Conservation (phyloP, 2,797 vertebrate genomes). For the Thunnus albacares region DNA sequence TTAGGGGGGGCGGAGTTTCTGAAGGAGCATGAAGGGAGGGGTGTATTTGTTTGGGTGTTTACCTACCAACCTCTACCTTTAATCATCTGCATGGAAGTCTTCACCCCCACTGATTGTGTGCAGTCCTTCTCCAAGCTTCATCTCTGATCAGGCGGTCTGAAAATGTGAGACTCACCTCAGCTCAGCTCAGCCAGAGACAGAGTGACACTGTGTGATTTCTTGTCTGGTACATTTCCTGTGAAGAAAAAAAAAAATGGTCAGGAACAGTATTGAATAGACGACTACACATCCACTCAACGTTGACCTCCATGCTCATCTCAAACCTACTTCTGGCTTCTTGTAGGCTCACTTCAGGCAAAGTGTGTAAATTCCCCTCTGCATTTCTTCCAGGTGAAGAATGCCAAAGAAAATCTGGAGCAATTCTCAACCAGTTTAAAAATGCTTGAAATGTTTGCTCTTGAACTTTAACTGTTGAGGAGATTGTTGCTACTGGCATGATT, state of each 20-base stretch:
- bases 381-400: conserved; percentile 79
- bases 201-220: conserved; percentile 44
- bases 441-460: conserved; percentile 83
- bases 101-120: background rate
- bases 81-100: conserved; percentile 2
- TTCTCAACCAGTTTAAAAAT: conserved; percentile 83
- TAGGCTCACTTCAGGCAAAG: conserved; percentile 74
- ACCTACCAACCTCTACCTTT: too few species aligned
- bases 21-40: too few species aligned
- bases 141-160: conserved; percentile 23
- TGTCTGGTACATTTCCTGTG: conserved; percentile 42
- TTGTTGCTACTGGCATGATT: conserved; percentile 77
- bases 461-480: conserved; percentile 72
- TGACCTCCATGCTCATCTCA: conserved; percentile 73
- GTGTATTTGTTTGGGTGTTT: too few species aligned
- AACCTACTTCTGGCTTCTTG: conserved; percentile 61
- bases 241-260: conserved; percentile 13
- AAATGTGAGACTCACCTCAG: conserved; percentile 35
- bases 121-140: conserved; percentile 4
- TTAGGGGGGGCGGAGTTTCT: too few species aligned
- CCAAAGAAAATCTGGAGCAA: conserved; percentile 80
- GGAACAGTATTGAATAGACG: conserved; percentile 38
- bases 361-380: conserved; percentile 77
- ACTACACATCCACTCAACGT: conserved; percentile 52
- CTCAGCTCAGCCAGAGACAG: conserved; percentile 25